phyloP scores from a whole-genome alignment of 2,113 vertebrate species.

The Myiopsitta monachus region DNA sequence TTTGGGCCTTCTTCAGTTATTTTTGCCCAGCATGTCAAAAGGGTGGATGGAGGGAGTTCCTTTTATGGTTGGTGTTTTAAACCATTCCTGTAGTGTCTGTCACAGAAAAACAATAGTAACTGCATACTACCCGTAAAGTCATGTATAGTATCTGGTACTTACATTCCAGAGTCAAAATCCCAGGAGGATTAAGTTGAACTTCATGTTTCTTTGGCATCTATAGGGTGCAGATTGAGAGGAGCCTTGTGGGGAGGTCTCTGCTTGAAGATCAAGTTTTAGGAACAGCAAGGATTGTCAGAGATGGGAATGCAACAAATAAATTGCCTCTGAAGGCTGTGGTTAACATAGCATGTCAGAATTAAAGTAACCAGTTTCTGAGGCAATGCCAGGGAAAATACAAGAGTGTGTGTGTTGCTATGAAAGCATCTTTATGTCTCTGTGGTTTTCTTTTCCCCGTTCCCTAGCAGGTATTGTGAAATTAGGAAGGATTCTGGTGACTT shows the following conservation, averaged over 20 bases:
- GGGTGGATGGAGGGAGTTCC: not conserved
- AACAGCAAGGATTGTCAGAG: not conserved
- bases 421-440: not conserved
- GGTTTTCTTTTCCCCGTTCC: not conserved
- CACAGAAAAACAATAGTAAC: not conserved
- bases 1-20: not conserved
- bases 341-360: not conserved
- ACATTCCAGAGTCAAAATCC: not conserved
- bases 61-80: not conserved
- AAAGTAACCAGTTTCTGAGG: not conserved
- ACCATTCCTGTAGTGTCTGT: not conserved
- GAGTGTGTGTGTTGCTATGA: not conserved
- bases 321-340: not conserved
- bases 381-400: not conserved
- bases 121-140: not conserved
- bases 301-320: not conserved
- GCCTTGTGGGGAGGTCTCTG: not conserved
- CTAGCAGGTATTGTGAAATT: conserved; percentile 48
- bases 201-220: not conserved
- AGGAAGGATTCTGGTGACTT: not conserved
- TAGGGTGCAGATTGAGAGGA: not conserved
- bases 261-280: not conserved
- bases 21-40: not conserved
- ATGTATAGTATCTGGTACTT: not conserved
- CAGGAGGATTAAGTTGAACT: not conserved